Conservation (phyloP, 2,113 vertebrate genomes). For the Eolophus roseicapilla region DNA sequence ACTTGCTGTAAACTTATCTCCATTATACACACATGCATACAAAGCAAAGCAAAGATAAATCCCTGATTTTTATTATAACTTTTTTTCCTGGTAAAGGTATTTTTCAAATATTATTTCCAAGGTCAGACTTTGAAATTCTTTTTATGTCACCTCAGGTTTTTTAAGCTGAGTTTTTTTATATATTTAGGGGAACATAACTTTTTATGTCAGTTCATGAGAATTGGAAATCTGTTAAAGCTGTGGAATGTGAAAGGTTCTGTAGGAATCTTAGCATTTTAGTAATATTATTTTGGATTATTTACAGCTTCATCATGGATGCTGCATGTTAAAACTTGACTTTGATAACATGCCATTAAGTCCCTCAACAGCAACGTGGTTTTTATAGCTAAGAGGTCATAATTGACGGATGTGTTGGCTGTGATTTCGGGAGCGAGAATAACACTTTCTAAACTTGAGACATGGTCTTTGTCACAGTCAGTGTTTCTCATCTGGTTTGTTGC, state of each 20-base stretch:
- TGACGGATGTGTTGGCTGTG: background rate
- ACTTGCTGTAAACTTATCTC: background rate
- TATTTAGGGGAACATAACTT: background rate
- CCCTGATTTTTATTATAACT: background rate
- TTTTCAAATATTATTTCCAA: constrained; percentile 12
- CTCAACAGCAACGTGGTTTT: background rate
- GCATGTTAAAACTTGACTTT: background rate
- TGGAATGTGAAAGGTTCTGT: background rate
- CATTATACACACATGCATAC: background rate
- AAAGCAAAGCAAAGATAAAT: background rate
- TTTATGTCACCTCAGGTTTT: background rate
- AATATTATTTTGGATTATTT: background rate
- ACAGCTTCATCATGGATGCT: background rate
- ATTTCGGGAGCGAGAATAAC: background rate
- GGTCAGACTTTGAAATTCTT: background rate
- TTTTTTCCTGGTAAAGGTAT: background rate
- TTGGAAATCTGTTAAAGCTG: background rate
- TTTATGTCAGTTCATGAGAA: background rate
- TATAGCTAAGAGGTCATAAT: background rate
- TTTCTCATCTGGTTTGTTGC: background rate
- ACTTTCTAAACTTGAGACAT: background rate
- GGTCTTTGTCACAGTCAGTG: background rate
- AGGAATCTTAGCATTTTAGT: background rate
- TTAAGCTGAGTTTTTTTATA: background rate
- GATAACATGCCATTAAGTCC: background rate